Percentiles rank a stretch among this genome's conserved stretches.
These are phyloP conservation scores for Pitangus sulphuratus DNA, from an alignment of 2,797 vertebrate species.

Conservation along the genomic window DNA sequence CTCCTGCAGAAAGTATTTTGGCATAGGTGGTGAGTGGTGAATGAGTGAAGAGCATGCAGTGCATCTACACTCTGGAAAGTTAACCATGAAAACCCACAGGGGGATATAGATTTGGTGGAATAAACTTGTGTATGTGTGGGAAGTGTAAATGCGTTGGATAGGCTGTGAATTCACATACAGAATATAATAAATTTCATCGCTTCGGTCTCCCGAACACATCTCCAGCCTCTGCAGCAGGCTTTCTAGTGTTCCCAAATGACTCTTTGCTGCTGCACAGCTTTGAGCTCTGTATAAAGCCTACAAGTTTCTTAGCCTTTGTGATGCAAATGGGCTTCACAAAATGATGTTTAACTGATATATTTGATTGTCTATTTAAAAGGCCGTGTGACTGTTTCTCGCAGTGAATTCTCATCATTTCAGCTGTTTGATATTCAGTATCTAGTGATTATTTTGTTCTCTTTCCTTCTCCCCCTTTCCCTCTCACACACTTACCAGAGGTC, in stretches of 20 bases:
- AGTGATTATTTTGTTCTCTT: slow-evolving; percentile 18
- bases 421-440: neutral
- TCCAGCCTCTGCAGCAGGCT: slow-evolving; percentile 24
- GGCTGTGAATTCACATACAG: slow-evolving; percentile 22
- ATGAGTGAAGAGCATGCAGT: neutral
- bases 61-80: neutral
- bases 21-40: neutral
- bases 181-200: slow-evolving; percentile 13
- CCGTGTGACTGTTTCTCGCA: slow-evolving; percentile 2
- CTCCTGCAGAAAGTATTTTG: slow-evolving; percentile 14
- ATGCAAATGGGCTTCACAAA: slow-evolving; percentile 47
- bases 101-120: slow-evolving; percentile 19
- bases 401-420: neutral
- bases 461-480: neutral
- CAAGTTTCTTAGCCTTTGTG: slow-evolving; percentile 36
- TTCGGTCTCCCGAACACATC: slow-evolving; percentile 12
- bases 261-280: slow-evolving; percentile 37
- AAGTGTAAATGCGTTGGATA: slow-evolving; percentile 39
- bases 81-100: slow-evolving; percentile 25
- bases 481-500: slow-evolving; percentile 72
- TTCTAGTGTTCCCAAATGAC: slow-evolving; percentile 38
- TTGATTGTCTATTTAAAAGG: slow-evolving; percentile 45
- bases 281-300: slow-evolving; percentile 26
- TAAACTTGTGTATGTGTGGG: slow-evolving; percentile 36
- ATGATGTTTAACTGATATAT: slow-evolving; percentile 20